Evolutionary conservation across 2,113 vertebrate species (phyloP).

Genomic region (Condylura cristata): DNA sequence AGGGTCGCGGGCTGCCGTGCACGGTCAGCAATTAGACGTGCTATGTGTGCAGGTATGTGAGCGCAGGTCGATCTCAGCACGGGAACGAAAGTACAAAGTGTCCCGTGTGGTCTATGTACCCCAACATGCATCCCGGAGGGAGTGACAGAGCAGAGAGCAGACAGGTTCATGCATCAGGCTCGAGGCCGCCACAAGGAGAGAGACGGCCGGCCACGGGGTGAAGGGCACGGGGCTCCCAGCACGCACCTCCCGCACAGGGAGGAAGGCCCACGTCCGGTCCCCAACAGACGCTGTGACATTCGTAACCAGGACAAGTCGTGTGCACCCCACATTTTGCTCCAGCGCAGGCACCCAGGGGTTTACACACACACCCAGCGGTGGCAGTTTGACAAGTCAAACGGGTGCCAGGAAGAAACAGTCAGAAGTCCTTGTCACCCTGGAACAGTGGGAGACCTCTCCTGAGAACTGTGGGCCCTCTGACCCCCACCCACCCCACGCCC

Average conservation of each 20-base stretch:
- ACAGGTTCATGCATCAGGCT: background rate
- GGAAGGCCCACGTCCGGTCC: background rate
- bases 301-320: background rate
- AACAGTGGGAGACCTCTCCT: background rate
- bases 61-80: too few species aligned
- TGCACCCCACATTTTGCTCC: too few species aligned
- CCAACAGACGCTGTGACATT: background rate
- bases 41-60: too few species aligned
- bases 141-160: background rate
- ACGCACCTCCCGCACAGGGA: background rate
- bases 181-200: background rate
- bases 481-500: too few species aligned
- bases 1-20: rapidly evolving
- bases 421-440: background rate
- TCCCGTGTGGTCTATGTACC: too few species aligned
- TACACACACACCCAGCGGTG: background rate
- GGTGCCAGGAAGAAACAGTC: background rate
- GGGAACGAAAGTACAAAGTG: too few species aligned
- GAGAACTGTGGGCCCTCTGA: background rate
- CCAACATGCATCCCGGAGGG: too few species aligned
- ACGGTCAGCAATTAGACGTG: background rate
- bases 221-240: background rate
- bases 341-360: background rate
- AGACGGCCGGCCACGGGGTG: background rate
- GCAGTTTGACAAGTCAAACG: background rate